phyloP scores from a whole-genome alignment of 1,140 invertebrate genomes.

The Polyergus mexicanus region DNA sequence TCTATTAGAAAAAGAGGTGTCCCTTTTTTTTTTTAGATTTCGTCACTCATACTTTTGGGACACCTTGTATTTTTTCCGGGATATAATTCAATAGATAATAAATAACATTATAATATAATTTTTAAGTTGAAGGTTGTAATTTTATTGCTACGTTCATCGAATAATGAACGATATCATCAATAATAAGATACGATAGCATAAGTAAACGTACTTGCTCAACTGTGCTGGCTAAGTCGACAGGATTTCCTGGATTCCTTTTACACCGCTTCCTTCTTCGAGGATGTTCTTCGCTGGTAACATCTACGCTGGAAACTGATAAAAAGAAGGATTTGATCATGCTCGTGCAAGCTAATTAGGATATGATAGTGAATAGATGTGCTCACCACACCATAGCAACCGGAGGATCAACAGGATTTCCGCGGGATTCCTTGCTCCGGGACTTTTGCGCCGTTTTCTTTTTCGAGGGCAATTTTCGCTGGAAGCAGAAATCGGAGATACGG shows the following conservation, averaged over 20 bases:
- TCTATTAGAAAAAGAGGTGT: not conserved
- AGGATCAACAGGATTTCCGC: no score
- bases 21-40: not conserved
- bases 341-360: no score
- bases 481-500: conserved; percentile 50
- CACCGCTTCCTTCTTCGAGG: no score
- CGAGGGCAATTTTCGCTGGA: no score
- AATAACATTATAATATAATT: not conserved
- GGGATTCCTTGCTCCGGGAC: no score
- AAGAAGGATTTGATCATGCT: no score
- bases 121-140: not conserved
- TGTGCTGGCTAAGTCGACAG: not conserved
- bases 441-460: no score
- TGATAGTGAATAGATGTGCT: no score
- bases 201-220: not conserved
- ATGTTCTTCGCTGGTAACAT: no score
- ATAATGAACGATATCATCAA: not conserved
- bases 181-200: not conserved
- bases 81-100: not conserved
- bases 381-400: no score
- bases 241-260: not conserved
- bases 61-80: not conserved
- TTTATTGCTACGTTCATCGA: not conserved
- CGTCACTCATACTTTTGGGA: not conserved
- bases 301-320: no score